These are phyloP conservation scores for Istiophorus platypterus DNA, from an alignment of 2,113 vertebrate species.

Conservation along the genomic window DNA sequence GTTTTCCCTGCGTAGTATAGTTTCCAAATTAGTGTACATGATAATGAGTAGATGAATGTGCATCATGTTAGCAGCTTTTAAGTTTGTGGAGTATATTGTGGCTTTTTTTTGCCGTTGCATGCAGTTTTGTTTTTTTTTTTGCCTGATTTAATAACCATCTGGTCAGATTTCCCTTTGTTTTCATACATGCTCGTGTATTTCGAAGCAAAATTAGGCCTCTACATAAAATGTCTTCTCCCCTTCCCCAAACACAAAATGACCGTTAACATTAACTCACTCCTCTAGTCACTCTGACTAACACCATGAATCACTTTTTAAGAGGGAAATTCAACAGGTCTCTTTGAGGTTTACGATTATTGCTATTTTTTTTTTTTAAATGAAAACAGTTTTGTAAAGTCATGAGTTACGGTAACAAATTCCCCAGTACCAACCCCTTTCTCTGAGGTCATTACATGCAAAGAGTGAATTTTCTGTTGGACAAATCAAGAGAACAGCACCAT, in stretches of 20 bases:
- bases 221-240: background rate
- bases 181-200: background rate
- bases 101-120: background rate
- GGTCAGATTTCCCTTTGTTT: background rate
- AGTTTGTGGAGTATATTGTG: background rate
- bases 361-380: conserved; percentile 37
- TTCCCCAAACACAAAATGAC: conserved; percentile 11
- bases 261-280: conserved; percentile 32
- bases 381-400: conserved; percentile 13
- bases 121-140: no score
- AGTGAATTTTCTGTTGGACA: conserved; percentile 20
- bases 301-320: conserved; percentile 52
- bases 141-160: no score
- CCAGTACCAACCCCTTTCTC: background rate
- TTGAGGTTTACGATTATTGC: conserved; percentile 38
- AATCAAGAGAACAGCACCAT: conserved; percentile 8
- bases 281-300: conserved; percentile 56
- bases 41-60: background rate
- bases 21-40: background rate
- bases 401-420: conserved; percentile 38
- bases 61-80: background rate
- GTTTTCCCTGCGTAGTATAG: background rate
- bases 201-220: background rate
- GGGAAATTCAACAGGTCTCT: conserved; percentile 42
- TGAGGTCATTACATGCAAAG: conserved; percentile 27